Evolutionary conservation across 2,113 vertebrate genomes (phyloP).

Genomic region (Apodemus speciosus): DNA sequence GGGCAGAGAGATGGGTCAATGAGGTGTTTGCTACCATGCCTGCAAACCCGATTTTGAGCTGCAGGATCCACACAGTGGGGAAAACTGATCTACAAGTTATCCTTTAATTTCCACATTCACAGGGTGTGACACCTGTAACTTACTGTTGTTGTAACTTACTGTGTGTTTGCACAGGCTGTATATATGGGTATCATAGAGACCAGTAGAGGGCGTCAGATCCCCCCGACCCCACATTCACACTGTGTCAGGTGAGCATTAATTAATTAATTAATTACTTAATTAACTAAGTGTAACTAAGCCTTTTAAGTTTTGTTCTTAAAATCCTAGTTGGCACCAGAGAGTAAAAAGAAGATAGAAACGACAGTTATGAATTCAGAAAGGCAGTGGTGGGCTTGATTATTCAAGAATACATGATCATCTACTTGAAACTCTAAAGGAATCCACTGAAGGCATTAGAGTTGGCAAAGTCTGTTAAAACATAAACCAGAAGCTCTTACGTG

Average conservation of each 20-base stretch:
- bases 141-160: no score
- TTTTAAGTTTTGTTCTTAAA: slow-evolving; percentile 7
- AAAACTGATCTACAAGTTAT: not conserved
- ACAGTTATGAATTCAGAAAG: not conserved
- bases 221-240: not conserved
- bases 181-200: no score
- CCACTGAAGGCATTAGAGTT: not conserved
- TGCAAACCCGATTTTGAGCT: not conserved
- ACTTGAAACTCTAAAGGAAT: not conserved
- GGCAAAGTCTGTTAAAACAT: not conserved
- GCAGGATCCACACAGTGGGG: not conserved
- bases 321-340: not conserved
- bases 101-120: not conserved
- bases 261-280: no score
- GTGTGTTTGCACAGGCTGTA: no score
- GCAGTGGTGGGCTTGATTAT: not conserved
- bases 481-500: not conserved
- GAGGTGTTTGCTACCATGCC: not conserved
- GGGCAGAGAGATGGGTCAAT: not conserved
- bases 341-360: not conserved
- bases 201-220: no score
- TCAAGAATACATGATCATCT: not conserved
- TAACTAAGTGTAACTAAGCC: no score
- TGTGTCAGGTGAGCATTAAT: not conserved
- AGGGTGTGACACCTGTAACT: no score